A percentile compares a stretch with the other conserved stretches of the same genome.
phyloP scores from a whole-genome alignment of 2,888 invertebrate species.

The Frankliniella fusca region DNA sequence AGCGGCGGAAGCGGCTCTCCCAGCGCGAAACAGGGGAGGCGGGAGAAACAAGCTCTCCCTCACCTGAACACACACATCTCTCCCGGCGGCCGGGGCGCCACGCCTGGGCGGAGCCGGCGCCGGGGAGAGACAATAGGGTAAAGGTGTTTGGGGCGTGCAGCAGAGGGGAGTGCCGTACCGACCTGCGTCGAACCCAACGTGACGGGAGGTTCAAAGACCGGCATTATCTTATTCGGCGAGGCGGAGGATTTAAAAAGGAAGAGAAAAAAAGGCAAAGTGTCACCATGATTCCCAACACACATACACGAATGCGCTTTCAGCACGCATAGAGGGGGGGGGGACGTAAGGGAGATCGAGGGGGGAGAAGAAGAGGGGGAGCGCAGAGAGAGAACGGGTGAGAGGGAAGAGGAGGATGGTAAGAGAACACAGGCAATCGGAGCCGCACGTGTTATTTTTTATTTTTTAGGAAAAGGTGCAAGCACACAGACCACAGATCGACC shows the following conservation, averaged over 20 bases:
- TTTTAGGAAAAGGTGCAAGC: too few relatives aligned
- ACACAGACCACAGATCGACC: background rate
- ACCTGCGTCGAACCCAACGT: too few relatives aligned
- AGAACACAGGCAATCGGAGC: background rate
- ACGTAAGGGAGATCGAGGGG: too few relatives aligned
- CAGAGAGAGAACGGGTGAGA: background rate
- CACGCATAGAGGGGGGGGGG: too few relatives aligned
- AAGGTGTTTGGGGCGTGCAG: too few relatives aligned
- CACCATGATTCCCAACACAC: background rate
- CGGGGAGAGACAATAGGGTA: too few relatives aligned
- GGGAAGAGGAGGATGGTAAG: background rate
- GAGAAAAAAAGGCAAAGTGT: background rate
- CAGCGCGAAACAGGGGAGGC: background rate
- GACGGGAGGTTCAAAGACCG: background rate
- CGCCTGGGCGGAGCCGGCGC: too few relatives aligned
- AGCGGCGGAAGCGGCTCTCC: background rate
- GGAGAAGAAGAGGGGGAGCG: background rate
- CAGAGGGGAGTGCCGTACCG: too few relatives aligned
- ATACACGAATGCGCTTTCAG: background rate
- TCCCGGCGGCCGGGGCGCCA: background rate
- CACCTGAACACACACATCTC: constrained; percentile 1
- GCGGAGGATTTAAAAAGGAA: background rate
- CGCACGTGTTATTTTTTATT: too few relatives aligned
- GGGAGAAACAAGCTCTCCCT: background rate
- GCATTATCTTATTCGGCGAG: background rate